Conservation (phyloP, 1,140 invertebrate genomes). For the Goniozus legneri region DNA sequence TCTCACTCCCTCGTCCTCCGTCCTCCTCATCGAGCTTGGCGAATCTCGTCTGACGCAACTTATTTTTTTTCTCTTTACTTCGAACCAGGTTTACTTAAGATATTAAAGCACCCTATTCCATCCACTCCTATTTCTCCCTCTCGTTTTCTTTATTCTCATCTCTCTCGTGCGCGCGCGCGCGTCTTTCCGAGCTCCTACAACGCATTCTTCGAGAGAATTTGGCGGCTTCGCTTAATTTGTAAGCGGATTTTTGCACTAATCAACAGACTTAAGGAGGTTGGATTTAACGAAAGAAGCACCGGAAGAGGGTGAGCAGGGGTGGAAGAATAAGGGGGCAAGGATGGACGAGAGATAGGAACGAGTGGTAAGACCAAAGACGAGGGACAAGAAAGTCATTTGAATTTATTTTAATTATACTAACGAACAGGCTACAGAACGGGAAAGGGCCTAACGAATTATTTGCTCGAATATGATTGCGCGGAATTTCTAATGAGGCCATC, state of each 20-base stretch:
- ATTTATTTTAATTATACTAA: constrained; percentile 57
- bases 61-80: constrained; percentile 26
- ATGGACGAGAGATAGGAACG: constrained; percentile 10
- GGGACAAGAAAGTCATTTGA: constrained; percentile 53
- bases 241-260: constrained; percentile 56
- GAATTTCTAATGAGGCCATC: constrained; percentile 49
- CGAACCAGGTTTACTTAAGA: constrained; percentile 49
- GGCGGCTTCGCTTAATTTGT: constrained; percentile 51
- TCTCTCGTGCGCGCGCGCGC: constrained; percentile 17
- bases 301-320: constrained; percentile 14
- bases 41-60: constrained; percentile 21
- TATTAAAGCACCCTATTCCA: constrained; percentile 53
- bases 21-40: constrained; percentile 11
- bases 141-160: constrained; percentile 23
- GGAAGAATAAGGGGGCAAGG: constrained; percentile 6
- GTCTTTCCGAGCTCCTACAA: not conserved
- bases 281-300: constrained; percentile 5
- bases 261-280: constrained; percentile 50
- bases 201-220: constrained; percentile 10
- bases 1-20: constrained; percentile 3
- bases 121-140: constrained; percentile 17
- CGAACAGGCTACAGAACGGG: constrained; percentile 38
- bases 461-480: constrained; percentile 50
- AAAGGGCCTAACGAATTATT: constrained; percentile 52
- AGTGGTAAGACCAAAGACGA: constrained; percentile 33